Conservation (phyloP, 2,888 invertebrate genomes). For the Idaea straminata region DNA sequence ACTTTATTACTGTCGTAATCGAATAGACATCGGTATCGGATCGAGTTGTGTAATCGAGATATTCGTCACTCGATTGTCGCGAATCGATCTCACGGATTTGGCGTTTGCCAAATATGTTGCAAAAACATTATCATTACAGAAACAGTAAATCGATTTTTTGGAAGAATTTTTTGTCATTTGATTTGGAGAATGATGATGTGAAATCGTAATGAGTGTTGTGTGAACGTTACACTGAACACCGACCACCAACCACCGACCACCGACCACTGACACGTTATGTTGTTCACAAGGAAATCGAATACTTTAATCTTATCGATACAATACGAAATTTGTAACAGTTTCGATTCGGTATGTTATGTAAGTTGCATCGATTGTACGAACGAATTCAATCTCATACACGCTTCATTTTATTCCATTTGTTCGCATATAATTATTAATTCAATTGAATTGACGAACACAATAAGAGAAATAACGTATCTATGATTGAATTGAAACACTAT, state of each 20-base stretch:
- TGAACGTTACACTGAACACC: not conserved
- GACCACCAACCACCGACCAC: too few relatives aligned
- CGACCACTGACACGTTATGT: not conserved
- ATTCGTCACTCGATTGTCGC: not conserved
- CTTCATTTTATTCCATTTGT: conserved; percentile 6
- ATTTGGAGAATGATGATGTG: not conserved
- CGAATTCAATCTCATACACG: not conserved
- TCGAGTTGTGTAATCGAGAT: conserved; percentile 18
- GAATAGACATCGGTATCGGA: conserved; percentile 7
- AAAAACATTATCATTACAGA: conserved; percentile 3
- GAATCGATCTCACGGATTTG: conserved; percentile 15
- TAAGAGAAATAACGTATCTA: not conserved
- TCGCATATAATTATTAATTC: not conserved
- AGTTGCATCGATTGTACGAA: not conserved
- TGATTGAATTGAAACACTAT: not conserved
- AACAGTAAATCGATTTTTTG: not conserved
- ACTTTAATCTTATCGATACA: not conserved
- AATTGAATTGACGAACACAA: not conserved
- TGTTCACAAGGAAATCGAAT: not conserved
- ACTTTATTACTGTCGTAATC: conserved; percentile 18
- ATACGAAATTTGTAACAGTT: conserved; percentile 4
- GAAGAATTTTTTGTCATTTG: not conserved
- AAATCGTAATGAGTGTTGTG: not conserved
- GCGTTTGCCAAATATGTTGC: conserved; percentile 4
- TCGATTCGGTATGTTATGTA: conserved; percentile 4